Conservation (phyloP, 2,113 vertebrate genomes). For the Haliaeetus leucogaster region DNA sequence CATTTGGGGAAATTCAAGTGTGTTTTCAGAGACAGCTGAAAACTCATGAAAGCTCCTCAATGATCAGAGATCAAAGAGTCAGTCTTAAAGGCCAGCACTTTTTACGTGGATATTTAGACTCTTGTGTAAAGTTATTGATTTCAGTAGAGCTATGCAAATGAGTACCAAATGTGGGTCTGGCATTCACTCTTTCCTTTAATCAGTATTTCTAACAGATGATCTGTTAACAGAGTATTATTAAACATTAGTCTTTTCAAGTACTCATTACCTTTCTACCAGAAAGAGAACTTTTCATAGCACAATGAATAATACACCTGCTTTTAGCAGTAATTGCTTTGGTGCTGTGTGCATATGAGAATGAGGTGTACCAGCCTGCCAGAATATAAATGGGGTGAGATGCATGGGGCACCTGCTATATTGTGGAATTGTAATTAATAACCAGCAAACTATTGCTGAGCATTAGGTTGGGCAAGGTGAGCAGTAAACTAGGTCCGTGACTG, state of each 20-base stretch:
- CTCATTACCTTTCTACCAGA: constrained; percentile 23
- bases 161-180: not conserved
- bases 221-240: constrained; percentile 34
- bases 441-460: not conserved
- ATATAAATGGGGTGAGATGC: constrained; percentile 9
- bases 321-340: constrained; percentile 44
- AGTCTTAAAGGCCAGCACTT: not conserved
- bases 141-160: not conserved
- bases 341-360: not conserved
- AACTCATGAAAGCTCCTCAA: not conserved
- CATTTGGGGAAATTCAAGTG: not conserved
- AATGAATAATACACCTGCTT: constrained; percentile 9
- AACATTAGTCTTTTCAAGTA: constrained; percentile 43
- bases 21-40: not conserved
- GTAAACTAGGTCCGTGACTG: not conserved
- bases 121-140: not conserved
- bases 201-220: not conserved
- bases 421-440: constrained; percentile 12
- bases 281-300: not conserved
- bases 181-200: not conserved
- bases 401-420: not conserved
- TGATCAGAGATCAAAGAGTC: not conserved
- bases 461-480: not conserved
- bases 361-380: not conserved
- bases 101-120: not conserved